Percentiles rank a stretch among this genome's conserved stretches.
Conservation (phyloP, 2,113 vertebrate species). For the Passer domesticus region DNA sequence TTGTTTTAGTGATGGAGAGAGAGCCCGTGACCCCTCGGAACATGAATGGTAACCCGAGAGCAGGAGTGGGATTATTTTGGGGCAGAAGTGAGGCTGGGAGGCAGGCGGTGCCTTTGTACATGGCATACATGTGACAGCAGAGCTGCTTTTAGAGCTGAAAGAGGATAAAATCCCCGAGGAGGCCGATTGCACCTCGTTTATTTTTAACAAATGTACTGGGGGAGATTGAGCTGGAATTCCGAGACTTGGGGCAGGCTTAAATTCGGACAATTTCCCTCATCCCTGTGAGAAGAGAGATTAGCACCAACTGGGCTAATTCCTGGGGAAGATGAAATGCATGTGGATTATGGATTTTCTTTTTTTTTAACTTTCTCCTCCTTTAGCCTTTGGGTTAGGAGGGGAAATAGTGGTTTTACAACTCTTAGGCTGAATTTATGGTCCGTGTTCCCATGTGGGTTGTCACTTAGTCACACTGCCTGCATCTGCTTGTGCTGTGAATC, state of each 20-base stretch:
- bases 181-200: not conserved
- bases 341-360: not conserved
- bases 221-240: not conserved
- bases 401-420: not conserved
- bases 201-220: conserved; percentile 2
- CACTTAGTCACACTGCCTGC: not conserved
- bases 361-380: not conserved
- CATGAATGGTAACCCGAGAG: not conserved
- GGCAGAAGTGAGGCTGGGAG: conserved; percentile 1
- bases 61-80: conserved; percentile 8
- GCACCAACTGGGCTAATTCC: not conserved
- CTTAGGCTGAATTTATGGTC: not conserved
- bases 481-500: not conserved
- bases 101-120: not conserved
- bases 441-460: not conserved
- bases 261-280: not conserved
- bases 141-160: conserved; percentile 56
- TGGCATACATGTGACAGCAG: conserved; percentile 29
- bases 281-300: not conserved
- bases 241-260: not conserved
- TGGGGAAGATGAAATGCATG: not conserved
- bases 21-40: not conserved
- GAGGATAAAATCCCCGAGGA: conserved; percentile 14
- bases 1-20: not conserved
- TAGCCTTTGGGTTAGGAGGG: not conserved